A percentile compares a stretch with the other conserved stretches of the same genome.
Evolutionary conservation across 1,140 invertebrate genomes (phyloP).

Genomic region (Psix sp.): DNA sequence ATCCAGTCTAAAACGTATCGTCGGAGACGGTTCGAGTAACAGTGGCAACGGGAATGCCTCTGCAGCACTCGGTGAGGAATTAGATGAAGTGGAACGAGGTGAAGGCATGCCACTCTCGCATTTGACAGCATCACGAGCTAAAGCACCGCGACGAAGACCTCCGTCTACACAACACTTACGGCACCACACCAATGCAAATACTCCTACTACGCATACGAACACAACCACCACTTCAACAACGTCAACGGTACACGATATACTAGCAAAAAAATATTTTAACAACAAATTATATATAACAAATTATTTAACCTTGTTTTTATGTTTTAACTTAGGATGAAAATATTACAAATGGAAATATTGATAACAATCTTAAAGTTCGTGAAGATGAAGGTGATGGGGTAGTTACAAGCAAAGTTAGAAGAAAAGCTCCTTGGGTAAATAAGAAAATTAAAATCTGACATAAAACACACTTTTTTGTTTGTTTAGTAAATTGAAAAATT

Average conservation of each 20-base stretch:
- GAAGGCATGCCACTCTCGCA: slow-evolving; percentile 79
- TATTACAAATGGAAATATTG: slow-evolving; percentile 68
- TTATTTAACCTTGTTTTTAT: not conserved
- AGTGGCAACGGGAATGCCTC: slow-evolving; percentile 63
- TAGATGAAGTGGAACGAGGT: slow-evolving; percentile 79
- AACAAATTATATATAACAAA: not conserved
- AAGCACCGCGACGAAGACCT: slow-evolving; percentile 81
- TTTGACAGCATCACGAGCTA: slow-evolving; percentile 81
- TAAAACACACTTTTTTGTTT: too few species aligned
- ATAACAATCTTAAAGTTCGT: slow-evolving; percentile 61
- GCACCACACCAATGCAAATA: slow-evolving; percentile 60
- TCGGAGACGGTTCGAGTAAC: slow-evolving; percentile 59
- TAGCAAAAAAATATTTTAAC: not conserved
- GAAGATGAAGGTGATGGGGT: slow-evolving; percentile 66
- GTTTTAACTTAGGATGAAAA: slow-evolving; percentile 64
- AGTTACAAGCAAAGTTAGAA: slow-evolving; percentile 63
- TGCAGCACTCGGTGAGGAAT: slow-evolving; percentile 72
- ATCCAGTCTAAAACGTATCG: slow-evolving; percentile 69
- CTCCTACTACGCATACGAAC: slow-evolving; percentile 29
- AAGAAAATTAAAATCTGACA: too few species aligned
- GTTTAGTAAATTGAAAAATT: not conserved
- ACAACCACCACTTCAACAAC: slow-evolving; percentile 28
- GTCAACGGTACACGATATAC: slow-evolving; percentile 58
- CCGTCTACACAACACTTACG: slow-evolving; percentile 78
- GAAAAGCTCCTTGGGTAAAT: slow-evolving; percentile 73